Conservation (phyloP, 2,888 invertebrate genomes). For the Galeruca laticollis region DNA sequence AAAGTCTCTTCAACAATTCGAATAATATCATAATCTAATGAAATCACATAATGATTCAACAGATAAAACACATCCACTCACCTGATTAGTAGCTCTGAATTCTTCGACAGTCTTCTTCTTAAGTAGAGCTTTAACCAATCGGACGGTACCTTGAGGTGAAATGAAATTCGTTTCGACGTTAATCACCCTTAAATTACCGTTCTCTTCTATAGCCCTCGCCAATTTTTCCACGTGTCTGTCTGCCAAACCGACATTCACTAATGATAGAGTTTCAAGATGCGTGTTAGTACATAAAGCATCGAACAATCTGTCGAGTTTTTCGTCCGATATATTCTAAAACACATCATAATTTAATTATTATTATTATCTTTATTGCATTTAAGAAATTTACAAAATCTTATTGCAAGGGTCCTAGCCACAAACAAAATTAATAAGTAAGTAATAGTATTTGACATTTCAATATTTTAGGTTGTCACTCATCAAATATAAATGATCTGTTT, state of each 20-base stretch:
- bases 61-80: conserved; percentile 59
- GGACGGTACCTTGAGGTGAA: conserved; percentile 88
- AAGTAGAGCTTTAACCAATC: conserved; percentile 87
- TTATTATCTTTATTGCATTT: no score
- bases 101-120: conserved; percentile 90
- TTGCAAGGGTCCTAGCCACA: no score
- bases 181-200: conserved; percentile 84
- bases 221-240: conserved; percentile 88
- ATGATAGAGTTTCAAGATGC: conserved; percentile 88
- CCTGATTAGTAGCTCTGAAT: conserved; percentile 98
- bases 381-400: no score
- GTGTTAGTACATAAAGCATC: conserved; percentile 90
- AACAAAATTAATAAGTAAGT: no score
- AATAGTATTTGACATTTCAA: no score
- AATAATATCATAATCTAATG: no score
- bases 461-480: no score
- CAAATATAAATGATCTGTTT: no score
- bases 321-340: conserved; percentile 94
- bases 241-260: conserved; percentile 93
- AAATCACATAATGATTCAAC: no score
- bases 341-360: no score
- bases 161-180: conserved; percentile 98
- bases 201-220: conserved; percentile 85
- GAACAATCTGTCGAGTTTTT: conserved; percentile 91
- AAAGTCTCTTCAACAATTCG: no score